Conservation (phyloP, 2,113 vertebrate species). For the Crypturellus undulatus region DNA sequence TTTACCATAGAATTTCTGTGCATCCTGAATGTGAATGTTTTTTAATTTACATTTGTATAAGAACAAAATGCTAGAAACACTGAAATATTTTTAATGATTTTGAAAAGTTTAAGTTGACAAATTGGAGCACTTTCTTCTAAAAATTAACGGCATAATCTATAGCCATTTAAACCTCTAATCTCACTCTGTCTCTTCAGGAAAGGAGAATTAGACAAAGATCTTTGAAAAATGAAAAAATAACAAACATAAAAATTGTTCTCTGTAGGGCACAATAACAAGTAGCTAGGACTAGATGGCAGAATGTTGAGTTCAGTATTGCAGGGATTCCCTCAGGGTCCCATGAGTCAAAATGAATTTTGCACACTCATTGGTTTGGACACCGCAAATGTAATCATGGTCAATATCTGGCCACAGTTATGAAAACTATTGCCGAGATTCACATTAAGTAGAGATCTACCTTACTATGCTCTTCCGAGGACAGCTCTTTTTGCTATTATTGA, state of each 20-base stretch:
- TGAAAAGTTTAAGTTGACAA: not conserved
- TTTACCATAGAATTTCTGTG: not conserved
- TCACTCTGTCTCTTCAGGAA: not conserved
- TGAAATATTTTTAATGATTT: not conserved
- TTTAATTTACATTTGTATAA: not conserved
- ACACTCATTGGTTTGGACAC: not conserved
- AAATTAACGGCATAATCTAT: not conserved
- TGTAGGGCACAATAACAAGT: not conserved
- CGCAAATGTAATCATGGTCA: not conserved
- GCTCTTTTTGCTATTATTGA: not conserved
- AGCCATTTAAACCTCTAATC: not conserved
- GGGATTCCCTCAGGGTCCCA: not conserved
- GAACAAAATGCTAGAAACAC: not conserved
- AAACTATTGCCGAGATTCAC: not conserved
- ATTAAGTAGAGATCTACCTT: not conserved
- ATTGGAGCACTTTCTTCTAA: not conserved
- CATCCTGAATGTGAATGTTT: not conserved
- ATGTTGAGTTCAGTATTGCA: not conserved
- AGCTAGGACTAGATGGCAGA: not conserved
- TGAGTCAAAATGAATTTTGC: not conserved
- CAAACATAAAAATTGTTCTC: not conserved
- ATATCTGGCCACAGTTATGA: not conserved
- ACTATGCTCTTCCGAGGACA: not conserved
- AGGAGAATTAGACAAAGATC: not conserved
- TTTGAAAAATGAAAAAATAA: not conserved